Percentiles rank a stretch among this genome's conserved stretches.
These are phyloP conservation scores for Calephelis nemesis DNA, from an alignment of 1,140 invertebrate genomes.

Conservation along the genomic window DNA sequence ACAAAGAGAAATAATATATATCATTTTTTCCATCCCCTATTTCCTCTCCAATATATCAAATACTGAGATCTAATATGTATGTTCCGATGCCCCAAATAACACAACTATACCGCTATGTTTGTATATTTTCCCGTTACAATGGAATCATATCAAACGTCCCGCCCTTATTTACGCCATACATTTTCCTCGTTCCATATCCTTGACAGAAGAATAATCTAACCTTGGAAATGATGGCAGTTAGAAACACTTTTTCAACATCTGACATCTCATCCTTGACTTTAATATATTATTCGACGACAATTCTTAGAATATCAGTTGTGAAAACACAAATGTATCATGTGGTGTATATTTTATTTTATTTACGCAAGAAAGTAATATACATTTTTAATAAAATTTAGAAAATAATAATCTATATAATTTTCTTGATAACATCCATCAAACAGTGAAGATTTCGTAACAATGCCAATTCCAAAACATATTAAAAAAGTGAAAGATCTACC, in stretches of 20 bases:
- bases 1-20: too few species aligned
- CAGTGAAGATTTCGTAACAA: too few species aligned
- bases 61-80: background rate
- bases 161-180: background rate
- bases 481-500: too few species aligned
- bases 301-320: background rate
- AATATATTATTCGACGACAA: background rate
- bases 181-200: conserved; percentile 1
- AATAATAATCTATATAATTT: too few species aligned
- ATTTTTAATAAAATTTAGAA: too few species aligned
- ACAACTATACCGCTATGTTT: background rate
- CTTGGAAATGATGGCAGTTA: background rate
- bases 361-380: too few species aligned
- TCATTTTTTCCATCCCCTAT: background rate
- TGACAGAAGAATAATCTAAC: background rate
- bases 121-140: background rate
- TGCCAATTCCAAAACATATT: too few species aligned
- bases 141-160: conserved; percentile 5
- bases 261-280: background rate
- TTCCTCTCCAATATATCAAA: background rate
- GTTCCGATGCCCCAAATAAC: background rate
- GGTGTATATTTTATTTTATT: background rate
- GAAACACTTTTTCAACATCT: conserved; percentile 3
- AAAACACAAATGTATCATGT: background rate
- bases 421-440: too few species aligned